Evolutionary conservation across 2,113 vertebrate genomes (phyloP).

Genomic region (Lamprologus lemairii): DNA sequence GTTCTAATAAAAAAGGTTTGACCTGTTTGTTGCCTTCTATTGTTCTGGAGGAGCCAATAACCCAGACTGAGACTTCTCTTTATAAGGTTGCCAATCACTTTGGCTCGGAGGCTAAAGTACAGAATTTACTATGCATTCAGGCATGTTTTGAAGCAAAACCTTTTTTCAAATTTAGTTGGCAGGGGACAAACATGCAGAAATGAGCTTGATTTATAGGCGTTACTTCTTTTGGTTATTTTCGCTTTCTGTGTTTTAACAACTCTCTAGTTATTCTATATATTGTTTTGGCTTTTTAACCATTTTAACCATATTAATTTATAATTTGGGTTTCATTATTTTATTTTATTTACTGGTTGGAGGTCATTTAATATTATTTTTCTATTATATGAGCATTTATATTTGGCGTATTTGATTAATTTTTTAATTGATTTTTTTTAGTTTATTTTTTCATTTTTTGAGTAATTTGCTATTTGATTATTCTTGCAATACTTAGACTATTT

Average conservation of each 20-base stretch:
- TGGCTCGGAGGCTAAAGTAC: background rate
- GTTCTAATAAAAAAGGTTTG: background rate
- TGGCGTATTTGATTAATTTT: rapidly evolving
- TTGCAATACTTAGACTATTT: background rate
- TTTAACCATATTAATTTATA: background rate
- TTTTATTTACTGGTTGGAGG: background rate
- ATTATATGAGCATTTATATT: background rate
- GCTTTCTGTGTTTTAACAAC: background rate
- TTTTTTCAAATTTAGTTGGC: background rate
- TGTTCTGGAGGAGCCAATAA: background rate
- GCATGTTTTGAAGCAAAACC: background rate
- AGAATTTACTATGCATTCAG: background rate
- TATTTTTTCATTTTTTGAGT: background rate
- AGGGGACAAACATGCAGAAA: background rate
- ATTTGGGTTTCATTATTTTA: background rate
- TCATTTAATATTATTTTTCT: background rate
- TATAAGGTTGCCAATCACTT: background rate
- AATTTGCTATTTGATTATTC: background rate
- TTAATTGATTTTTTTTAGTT: background rate
- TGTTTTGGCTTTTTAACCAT: background rate
- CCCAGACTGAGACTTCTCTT: background rate
- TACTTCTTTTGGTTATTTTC: background rate
- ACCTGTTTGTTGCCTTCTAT: background rate
- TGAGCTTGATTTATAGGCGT: background rate
- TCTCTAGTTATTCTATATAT: background rate